phyloP scores from a whole-genome alignment of 1,140 invertebrate genomes.

The Eufriesea mexicana region DNA sequence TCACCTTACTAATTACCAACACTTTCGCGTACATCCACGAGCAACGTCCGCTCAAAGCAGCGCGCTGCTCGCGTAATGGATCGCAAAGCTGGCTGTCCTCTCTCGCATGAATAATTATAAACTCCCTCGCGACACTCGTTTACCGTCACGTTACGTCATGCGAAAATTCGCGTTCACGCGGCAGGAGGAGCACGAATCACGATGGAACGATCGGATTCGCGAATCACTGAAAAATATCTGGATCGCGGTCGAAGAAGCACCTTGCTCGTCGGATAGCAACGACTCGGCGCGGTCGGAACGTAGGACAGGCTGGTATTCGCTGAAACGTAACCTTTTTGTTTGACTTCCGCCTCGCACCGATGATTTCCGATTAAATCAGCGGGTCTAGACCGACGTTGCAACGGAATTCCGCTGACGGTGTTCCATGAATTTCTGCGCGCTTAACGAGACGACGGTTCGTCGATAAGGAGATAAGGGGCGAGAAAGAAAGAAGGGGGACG shows the following conservation, averaged over 20 bases:
- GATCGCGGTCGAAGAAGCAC: no score
- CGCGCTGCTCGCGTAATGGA: slow-evolving; percentile 7
- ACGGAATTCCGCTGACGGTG: no score
- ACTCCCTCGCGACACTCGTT: neutral
- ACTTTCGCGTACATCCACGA: slow-evolving; percentile 19
- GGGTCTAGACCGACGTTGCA: neutral
- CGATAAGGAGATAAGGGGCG: neutral
- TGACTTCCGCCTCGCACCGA: slow-evolving; percentile 9
- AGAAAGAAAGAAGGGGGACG: neutral
- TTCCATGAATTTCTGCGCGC: neutral
- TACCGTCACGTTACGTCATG: neutral
- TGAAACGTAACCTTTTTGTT: slow-evolving; percentile 30
- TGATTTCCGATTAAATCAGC: slow-evolving; percentile 13
- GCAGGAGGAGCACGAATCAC: no score
- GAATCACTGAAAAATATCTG: no score
- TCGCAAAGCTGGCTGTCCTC: neutral
- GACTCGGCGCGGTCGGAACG: neutral
- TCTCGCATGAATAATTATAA: neutral
- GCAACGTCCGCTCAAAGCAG: slow-evolving; percentile 5
- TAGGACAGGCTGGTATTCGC: neutral
- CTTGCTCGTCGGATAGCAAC: no score
- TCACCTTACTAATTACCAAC: slow-evolving; percentile 40
- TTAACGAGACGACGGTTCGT: neutral
- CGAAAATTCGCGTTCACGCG: neutral
- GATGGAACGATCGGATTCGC: no score